Base-by-base conservation (phyloP, 2,797 vertebrate species). In the Hemibagrus guttatus region DNA sequence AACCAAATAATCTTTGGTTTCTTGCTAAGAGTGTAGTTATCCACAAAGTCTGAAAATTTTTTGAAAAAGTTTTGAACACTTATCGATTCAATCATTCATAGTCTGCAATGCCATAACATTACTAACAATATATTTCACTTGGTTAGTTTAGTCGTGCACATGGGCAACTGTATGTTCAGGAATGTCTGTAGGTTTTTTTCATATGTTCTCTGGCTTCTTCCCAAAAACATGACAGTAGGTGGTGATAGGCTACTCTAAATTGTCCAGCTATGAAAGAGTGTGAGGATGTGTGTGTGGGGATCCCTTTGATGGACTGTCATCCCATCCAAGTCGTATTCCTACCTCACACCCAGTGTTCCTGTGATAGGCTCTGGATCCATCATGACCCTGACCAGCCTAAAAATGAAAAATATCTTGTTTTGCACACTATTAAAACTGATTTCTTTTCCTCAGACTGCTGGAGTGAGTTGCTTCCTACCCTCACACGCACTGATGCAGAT, bases 401-500 rank as follows among this genome's bases (percentile, higher is more conserved):
- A 46, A 4, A n/a, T 81, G n/a, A 19, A 64, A 21, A 75, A 54
- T 16, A 28, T n/a, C 17, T 78, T 16, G 23, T 64, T 31, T 64
- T 69, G 35, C 14, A 72, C n/a, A 46, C 26, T 58, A 28, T 58
- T 78, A 0, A n/a, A 52, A 59, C 56, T 26, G 6, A 59, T 16
- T 71, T 46, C 81, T 74, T 87, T 46, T 90, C 26, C 0, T 66
- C 87, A 96, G 96, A 96, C 85, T 90, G 86, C 6, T 97, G 96
- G 96, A 91, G 86, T 86, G 96, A 97, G 86, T 89, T 96, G 28
- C 94, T 95, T 81, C 96, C 95, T 23, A 96, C 95, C 2, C 94
- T 96, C 14, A 94, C 95, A 66, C 93, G 94, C 90, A 90, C 93
- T 4, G 93, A 93, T 26, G 93, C 91, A 52, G 90, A 95, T 78